Base-by-base conservation (phyloP, 2,113 vertebrate species). In the Sarotherodon lohbergeri region DNA sequence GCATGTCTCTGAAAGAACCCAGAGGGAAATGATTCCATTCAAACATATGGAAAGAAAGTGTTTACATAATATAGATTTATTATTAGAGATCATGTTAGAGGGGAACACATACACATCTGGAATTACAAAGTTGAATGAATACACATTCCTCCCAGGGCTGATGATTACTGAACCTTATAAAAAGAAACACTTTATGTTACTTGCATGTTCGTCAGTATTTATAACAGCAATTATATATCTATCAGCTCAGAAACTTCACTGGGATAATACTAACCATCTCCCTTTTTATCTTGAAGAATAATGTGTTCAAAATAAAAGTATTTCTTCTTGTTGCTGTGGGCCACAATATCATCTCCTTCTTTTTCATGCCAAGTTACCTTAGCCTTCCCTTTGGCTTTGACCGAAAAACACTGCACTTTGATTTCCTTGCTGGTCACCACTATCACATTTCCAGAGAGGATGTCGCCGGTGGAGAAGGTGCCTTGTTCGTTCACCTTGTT, bases 261-360 rank as follows among this genome's bases (percentile, higher is more conserved):
- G 16, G 54, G 11, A 39, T 7, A 52, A 83, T 76, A 95, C 95
- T 43, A 41, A 96, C 95, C 95, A 86, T 95, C 94, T 85, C 95
- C 92, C 91, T 93, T 95, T 63, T 95, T 95, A 61, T 96, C 95
- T 83, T 95, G 95, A 50, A 96, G 89, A 85, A 95, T 88, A 24
- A 94, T 92, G 1, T 94, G 88, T 73, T 95, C 88, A 86, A 95
- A 94, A 73, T 90, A 41, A 80, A 95, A 95, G 84, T 96, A 96
- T 76, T 46, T 93, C 91, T 91, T 95, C 91, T 94, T 95, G 86
- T 94, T 54, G 10, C 83, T 83, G 73, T 89, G 50, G 22, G 66
- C 79, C 29, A 36, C 68, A 14, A 56, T 43, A 54, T 22, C 14
- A 19, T 54, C 24, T 55, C 92, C 91, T 29, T 90, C 79, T 61